Evolutionary conservation across 2,113 vertebrate species (phyloP).

Genomic region (Potamarius usumacintae): DNA sequence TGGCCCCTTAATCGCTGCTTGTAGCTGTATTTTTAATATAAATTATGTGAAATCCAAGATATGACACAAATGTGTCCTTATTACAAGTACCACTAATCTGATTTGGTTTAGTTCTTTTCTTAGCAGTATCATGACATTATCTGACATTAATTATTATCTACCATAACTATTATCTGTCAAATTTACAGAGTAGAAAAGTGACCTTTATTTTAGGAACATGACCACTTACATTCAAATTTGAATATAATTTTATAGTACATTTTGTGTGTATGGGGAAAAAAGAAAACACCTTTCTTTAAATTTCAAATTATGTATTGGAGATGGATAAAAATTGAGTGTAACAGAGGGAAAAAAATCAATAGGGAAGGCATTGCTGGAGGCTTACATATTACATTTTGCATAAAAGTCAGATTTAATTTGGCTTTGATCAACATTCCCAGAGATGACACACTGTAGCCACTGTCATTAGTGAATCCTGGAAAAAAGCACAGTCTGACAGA

Average conservation of each 20-base stretch:
- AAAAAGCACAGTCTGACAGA: constrained; percentile 43
- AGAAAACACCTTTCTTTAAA: constrained; percentile 63
- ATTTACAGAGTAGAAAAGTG: constrained; percentile 62
- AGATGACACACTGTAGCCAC: constrained; percentile 78
- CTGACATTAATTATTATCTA: constrained; percentile 56
- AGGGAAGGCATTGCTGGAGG: constrained; percentile 74
- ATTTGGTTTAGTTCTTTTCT: constrained; percentile 47
- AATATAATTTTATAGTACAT: constrained; percentile 62
- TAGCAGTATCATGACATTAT: constrained; percentile 15
- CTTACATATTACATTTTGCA: constrained; percentile 80
- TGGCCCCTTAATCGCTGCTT: not conserved
- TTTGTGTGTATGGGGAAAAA: constrained; percentile 39
- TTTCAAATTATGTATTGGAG: constrained; percentile 72
- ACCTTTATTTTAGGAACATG: constrained; percentile 60
- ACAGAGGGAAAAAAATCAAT: constrained; percentile 69
- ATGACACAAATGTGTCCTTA: constrained; percentile 56
- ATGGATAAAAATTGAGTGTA: constrained; percentile 68
- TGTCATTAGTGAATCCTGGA: constrained; percentile 69
- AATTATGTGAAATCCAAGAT: not conserved
- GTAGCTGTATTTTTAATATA: not conserved
- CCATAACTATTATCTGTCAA: constrained; percentile 50
- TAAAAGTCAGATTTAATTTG: constrained; percentile 79
- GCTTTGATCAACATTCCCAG: constrained; percentile 78
- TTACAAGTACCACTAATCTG: constrained; percentile 50
- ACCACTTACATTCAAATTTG: constrained; percentile 71